A percentile compares a stretch with the other conserved stretches of the same genome.
Evolutionary conservation across 2,113 vertebrate genomes (phyloP).

Genomic region (Prinia subflava): DNA sequence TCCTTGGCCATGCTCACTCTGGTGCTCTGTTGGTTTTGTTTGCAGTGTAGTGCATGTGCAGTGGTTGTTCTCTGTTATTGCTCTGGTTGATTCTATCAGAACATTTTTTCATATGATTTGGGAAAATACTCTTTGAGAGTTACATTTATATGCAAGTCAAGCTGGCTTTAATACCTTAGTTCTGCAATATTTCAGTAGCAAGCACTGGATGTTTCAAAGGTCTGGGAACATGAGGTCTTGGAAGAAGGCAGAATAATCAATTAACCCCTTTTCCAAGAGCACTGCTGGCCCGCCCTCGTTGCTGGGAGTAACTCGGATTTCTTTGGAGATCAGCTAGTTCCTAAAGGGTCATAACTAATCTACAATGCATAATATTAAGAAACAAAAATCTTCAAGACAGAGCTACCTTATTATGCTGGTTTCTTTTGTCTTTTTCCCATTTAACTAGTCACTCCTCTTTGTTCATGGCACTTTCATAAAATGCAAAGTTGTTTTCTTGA

Average conservation of each 20-base stretch:
- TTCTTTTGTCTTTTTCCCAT: constrained; percentile 67
- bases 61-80: background rate
- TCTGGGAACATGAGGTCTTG: background rate
- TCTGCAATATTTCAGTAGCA: background rate
- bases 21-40: background rate
- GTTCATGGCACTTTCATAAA: constrained; percentile 56
- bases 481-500: background rate
- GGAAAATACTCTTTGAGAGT: background rate
- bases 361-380: background rate
- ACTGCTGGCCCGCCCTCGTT: background rate
- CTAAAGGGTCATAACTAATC: background rate
- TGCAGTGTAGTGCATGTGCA: fast-evolving
- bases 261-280: background rate
- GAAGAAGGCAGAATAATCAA: background rate
- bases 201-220: background rate
- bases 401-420: background rate
- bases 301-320: background rate
- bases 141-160: background rate
- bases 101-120: background rate
- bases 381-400: background rate
- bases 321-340: background rate
- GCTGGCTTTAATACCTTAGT: background rate
- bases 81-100: background rate
- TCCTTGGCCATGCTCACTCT: fast-evolving
- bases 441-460: constrained; percentile 71